These are phyloP conservation scores for human (Homo sapiens) DNA, from an alignment of 2,113 vertebrate genomes.

Conservation along the genomic window DNA sequence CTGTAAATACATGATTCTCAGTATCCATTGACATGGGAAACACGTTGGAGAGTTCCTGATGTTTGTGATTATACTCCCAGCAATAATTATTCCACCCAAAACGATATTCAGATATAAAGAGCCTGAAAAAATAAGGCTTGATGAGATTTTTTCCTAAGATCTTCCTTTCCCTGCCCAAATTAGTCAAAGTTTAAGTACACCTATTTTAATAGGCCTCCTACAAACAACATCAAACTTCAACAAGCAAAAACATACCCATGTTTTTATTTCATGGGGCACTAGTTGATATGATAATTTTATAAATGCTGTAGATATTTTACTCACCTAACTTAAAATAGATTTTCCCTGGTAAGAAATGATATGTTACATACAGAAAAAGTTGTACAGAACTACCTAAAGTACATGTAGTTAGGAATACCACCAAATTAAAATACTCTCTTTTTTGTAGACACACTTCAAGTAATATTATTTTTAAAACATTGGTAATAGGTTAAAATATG, in stretches of 20 bases:
- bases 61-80: not conserved
- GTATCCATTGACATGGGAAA: not conserved
- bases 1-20: not conserved
- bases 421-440: slow-evolving; percentile 4
- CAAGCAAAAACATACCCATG: slow-evolving; percentile 31
- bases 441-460: not conserved
- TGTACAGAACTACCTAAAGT: not conserved
- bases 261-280: slow-evolving; percentile 9
- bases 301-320: slow-evolving; percentile 25
- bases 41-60: not conserved
- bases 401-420: not conserved
- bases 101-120: slow-evolving; percentile 13
- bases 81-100: slow-evolving; percentile 38
- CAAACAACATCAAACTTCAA: slow-evolving; percentile 43
- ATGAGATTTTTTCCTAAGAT: slow-evolving; percentile 44
- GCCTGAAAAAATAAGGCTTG: slow-evolving; percentile 44
- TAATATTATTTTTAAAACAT: not conserved
- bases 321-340: not conserved
- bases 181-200: not conserved
- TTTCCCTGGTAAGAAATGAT: slow-evolving; percentile 1
- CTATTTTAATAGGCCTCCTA: slow-evolving; percentile 24
- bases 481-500: not conserved
- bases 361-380: not conserved
- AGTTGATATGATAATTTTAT: not conserved
- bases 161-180: slow-evolving; percentile 39